Base-by-base conservation (phyloP, 1,140 invertebrate genomes). In the Aphaenogaster floridana region DNA sequence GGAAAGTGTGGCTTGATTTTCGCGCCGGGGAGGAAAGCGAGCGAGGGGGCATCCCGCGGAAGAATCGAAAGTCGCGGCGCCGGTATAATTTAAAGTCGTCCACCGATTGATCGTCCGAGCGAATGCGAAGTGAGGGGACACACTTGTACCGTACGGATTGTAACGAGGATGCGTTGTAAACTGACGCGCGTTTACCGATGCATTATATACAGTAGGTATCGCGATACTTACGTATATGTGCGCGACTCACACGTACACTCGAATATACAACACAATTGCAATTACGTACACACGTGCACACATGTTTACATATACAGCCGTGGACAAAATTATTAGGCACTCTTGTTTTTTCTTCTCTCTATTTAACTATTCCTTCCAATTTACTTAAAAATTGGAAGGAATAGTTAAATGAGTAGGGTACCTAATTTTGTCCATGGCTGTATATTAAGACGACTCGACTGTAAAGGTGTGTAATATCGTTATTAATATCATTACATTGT, bases 381-480 rank as follows among this genome's bases (percentile, higher is more conserved):
- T 28, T 28, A 28, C 28, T 28, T 28, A 28, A 28, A 28, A 28
- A 28, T 28, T 28, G 28, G 28, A 28, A 28, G 28, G 28, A 28
- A 28, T 28, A 28, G 28, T 28, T 28, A 28, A 28, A 28, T 28
- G 28, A 28, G 28, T 28, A 28, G 28, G 28, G 28, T 28, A 0
- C 28, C 28, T 28, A 28, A 28, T 28, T 28, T 28, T 28, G 28
- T 28, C 28, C 28, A 28, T 28, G 28, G 28, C 28, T 28, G 28
- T 28, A 86, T 84, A 84, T 84, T 84, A 84, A 61, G 69, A 74
- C 69, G 54, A 84, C 54, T 84, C 69, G 69, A 84, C 69, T 74
- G 34, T 84, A 84, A 83, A 74, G 15, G 36, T 28, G 28, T 28
- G 28, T 80, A 68, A 66, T 48, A 68, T 52, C 77, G 77, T 48